Conservation (phyloP, 30 jellyfish, hydroid and myxozoan species). For the Pelagia noctiluca region DNA sequence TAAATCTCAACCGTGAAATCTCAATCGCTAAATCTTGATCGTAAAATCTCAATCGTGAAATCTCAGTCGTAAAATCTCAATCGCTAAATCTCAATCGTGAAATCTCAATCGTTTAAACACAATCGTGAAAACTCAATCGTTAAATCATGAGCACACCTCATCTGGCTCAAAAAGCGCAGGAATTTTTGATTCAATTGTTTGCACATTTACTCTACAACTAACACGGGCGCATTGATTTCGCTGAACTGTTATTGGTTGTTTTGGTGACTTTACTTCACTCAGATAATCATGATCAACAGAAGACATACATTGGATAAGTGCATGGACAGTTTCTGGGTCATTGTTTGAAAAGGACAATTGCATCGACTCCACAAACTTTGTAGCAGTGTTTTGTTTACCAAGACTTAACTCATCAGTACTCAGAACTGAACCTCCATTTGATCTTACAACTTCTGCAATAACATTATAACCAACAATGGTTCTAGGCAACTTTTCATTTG, state of each 20-base stretch:
- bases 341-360: not conserved
- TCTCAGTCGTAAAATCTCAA: constrained; percentile 1
- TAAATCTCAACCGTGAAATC: not conserved
- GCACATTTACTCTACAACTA: constrained; percentile 23
- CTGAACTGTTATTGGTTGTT: constrained; percentile 37
- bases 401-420: not conserved
- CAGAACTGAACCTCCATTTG: not conserved
- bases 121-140: no score
- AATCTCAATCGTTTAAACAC: not conserved
- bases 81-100: not conserved
- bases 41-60: constrained; percentile 8
- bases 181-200: constrained; percentile 20
- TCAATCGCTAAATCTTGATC: not conserved
- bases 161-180: constrained; percentile 17
- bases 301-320: not conserved
- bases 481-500: not conserved
- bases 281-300: constrained; percentile 1
- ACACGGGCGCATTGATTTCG: constrained; percentile 26
- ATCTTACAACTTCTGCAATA: not conserved
- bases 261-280: constrained; percentile 18
- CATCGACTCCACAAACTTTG: not conserved
- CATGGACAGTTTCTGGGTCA: not conserved
- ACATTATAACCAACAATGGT: constrained; percentile 11
- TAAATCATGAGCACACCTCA: not conserved
- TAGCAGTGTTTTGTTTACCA: not conserved